A percentile compares a stretch with the other conserved stretches of the same genome.
phyloP scores from a whole-genome alignment of 2,888 invertebrate species.

The Stramonita haemastoma region DNA sequence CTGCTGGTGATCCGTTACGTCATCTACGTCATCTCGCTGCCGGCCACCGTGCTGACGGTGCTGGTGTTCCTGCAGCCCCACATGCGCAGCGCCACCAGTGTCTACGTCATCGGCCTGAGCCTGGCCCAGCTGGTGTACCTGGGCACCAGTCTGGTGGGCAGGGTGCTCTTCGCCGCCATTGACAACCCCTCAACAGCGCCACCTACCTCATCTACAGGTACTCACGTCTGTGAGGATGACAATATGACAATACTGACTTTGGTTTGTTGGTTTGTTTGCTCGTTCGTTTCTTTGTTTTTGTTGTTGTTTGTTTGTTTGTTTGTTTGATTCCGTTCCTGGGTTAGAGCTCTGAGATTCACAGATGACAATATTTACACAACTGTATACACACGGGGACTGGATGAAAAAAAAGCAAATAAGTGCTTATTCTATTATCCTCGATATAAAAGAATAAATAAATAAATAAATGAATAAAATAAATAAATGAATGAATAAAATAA shows the following conservation, averaged over 20 bases:
- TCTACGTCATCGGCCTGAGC: slow-evolving; percentile 36
- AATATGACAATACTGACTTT: too few relatives aligned
- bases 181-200: background rate
- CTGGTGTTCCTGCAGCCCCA: slow-evolving; percentile 1
- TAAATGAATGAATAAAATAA: too few relatives aligned
- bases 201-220: slow-evolving; percentile 18
- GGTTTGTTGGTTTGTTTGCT: too few relatives aligned
- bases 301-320: background rate
- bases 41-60: background rate
- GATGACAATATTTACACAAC: too few relatives aligned
- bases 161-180: background rate
- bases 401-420: too few relatives aligned
- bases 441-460: too few relatives aligned
- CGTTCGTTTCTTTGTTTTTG: background rate
- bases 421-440: too few relatives aligned
- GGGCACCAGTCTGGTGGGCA: background rate
- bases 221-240: too few relatives aligned
- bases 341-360: too few relatives aligned
- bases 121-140: slow-evolving; percentile 32
- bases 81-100: slow-evolving; percentile 34
- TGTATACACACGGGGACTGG: too few relatives aligned
- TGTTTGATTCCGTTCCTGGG: too few relatives aligned
- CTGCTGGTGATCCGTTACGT: slow-evolving; percentile 32
- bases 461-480: too few relatives aligned
- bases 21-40: slow-evolving; percentile 24